Evolutionary conservation across 2,797 vertebrate species (phyloP).

Genomic region (Nannoperca australis): DNA sequence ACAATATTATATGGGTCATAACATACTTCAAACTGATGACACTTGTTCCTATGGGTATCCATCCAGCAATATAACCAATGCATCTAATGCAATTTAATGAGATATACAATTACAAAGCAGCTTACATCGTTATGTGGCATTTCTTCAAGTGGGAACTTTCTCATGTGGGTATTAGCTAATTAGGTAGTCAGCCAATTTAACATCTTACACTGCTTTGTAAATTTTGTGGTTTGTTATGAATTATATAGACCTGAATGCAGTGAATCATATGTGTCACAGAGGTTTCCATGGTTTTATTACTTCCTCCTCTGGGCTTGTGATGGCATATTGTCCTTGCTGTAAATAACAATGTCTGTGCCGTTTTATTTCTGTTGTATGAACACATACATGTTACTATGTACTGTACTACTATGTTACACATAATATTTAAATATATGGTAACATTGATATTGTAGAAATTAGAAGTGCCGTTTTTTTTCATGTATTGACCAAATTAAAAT

Average conservation of each 20-base stretch:
- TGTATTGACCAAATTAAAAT: not conserved
- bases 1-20: not conserved
- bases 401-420: not conserved
- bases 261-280: not conserved
- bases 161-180: not conserved
- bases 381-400: not conserved
- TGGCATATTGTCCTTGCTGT: not conserved
- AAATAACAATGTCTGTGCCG: not conserved
- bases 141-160: not conserved
- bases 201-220: not conserved
- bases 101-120: constrained; percentile 7
- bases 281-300: not conserved
- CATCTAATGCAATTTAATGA: not conserved
- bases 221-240: not conserved
- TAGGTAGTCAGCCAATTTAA: not conserved
- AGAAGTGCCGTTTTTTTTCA: not conserved
- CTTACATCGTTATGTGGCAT: not conserved
- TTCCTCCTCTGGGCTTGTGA: not conserved
- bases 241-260: not conserved
- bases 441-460: not conserved
- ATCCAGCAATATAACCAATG: not conserved
- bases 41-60: not conserved
- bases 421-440: not conserved
- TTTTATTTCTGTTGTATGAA: not conserved
- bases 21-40: not conserved